A percentile compares a stretch with the other conserved stretches of the same genome.
These are phyloP conservation scores for Lycophotia porphyrea DNA, from an alignment of 2,888 invertebrate genomes.

Conservation along the genomic window DNA sequence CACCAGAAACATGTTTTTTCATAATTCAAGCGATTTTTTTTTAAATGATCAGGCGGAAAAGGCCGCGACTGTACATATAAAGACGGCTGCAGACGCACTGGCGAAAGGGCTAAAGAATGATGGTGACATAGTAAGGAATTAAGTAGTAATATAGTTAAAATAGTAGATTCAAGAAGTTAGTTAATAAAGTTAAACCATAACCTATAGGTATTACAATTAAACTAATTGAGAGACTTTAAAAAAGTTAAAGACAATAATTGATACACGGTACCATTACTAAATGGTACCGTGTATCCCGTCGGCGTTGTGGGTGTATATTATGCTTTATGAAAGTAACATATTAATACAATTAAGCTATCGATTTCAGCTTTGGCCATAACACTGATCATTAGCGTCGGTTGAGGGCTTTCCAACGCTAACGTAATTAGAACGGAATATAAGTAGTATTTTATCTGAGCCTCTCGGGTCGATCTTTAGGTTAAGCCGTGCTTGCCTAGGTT, in stretches of 20 bases:
- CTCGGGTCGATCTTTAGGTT: too few relatives aligned
- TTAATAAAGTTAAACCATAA: not conserved
- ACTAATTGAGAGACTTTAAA: not conserved
- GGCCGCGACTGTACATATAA: too few relatives aligned
- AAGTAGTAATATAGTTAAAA: not conserved
- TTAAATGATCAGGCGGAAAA: too few relatives aligned
- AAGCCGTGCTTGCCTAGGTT: too few relatives aligned
- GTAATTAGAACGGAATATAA: not conserved
- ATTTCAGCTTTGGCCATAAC: slow-evolving; percentile 1
- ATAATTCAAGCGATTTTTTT: too few relatives aligned
- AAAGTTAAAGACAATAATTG: not conserved
- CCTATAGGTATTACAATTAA: not conserved
- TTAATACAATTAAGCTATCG: slow-evolving; percentile 7
- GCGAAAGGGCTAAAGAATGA: not conserved
- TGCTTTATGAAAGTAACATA: not conserved
- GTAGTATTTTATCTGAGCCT: too few relatives aligned
- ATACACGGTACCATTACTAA: not conserved
- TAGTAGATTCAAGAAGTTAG: not conserved
- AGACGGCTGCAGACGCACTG: too few relatives aligned
- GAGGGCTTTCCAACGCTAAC: slow-evolving; percentile 3
- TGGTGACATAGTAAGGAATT: not conserved
- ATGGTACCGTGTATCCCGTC: not conserved
- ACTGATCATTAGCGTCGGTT: slow-evolving; percentile 1
- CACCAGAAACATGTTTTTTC: too few relatives aligned
- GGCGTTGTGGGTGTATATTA: not conserved